Base-by-base conservation (phyloP, 2,888 invertebrate species). In the Heliothis peltigera region DNA sequence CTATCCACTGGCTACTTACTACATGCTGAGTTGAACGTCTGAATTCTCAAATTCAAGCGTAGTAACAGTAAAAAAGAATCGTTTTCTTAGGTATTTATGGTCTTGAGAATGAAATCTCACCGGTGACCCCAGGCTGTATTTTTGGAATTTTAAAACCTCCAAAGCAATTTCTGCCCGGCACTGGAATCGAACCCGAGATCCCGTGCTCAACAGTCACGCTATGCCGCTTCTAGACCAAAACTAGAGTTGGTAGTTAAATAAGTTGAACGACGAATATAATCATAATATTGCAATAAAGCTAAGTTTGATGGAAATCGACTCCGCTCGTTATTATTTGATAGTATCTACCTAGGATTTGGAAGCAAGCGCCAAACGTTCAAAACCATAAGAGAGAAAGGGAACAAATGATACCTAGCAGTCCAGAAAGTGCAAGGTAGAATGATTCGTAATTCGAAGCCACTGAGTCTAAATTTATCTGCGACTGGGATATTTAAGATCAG, bases 401-500 rank as follows among this genome's bases (percentile, higher is more conserved):
- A 63, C 55, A 54, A 74, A 70, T 63, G 58, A 71, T 59, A 15
- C 54, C 53, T 68, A 60, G 48, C 61, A 70, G 48, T 47, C 8
- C 21, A 4, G 15, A 15, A n/a, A 22, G 39, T 25, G 21, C 60
- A 47, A 57, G 48, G 68, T 18, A 73, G 63, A 69, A 46, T 77
- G 46, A 62, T 52, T 43, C 78, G 47, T 79, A 79, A 61, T 12
- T 5, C 49, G 6, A n/a, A 5, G 1, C 1, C 1, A 10, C 69
- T 73, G 52, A 56, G 66, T 52, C 28, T 58, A 25, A 70, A 75
- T 70, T 79, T 59, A 67, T 52, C 42, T 49, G 54, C 12, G 17
- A 8, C 5, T 43, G 28, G 32, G n/a, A 59, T 52, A 49, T 77
- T 72, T 73, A 82, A 60, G 71, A 75, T 49, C 58, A 25, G 44